Evolutionary conservation across 1,140 invertebrate species (phyloP), one percentile per base, ranked within the genome.

Genomic region (Asbolus verrucosus): DNA sequence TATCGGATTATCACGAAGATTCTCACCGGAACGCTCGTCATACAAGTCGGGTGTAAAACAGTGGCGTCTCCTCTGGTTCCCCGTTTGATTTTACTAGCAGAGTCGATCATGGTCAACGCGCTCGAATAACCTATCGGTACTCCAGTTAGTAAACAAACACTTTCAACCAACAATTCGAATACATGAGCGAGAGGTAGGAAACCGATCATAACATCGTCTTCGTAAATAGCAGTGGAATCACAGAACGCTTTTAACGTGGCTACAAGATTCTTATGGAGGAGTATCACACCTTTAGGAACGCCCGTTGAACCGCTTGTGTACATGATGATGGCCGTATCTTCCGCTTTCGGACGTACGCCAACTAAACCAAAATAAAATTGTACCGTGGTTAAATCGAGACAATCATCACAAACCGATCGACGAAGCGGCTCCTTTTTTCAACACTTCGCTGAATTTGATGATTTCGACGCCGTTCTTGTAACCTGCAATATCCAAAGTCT

Each of bases 161-260:
- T 90, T 77, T 93, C 92, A 6, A 90, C 89, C 43, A 96, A 86
- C 36, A 99, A 85, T 83, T 99, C 98, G 74, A 98, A 93, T 1
- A 99, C 97, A 83, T 99, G 98, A 36, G 98, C 98, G 43, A 99
- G 84, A 6, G 98, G 98, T 62, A 99, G 85, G 83, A 98, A 99
- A 31, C 94, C 97, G 79, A 99, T 91, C 74, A 98, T 94, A 9
- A 93, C 85, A 79, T 99, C 97, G 67, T 89, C 87, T 0, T 87
- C 81, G 78, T 81, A 85, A 43, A 92, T 89, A 19, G 85, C 81
- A 11, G 96, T 89, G 36, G 90, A 88, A 78, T 94, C 91, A 24
- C 90, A 90, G 81, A 96, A 98, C 2, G 94, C 91, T 76, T 94
- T 92, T 76, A 98, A 88, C 1, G 94, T 94, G 24, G 90, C 86